Evolutionary conservation across 2,797 vertebrate genomes (phyloP).

Genomic region (Karalla daura): DNA sequence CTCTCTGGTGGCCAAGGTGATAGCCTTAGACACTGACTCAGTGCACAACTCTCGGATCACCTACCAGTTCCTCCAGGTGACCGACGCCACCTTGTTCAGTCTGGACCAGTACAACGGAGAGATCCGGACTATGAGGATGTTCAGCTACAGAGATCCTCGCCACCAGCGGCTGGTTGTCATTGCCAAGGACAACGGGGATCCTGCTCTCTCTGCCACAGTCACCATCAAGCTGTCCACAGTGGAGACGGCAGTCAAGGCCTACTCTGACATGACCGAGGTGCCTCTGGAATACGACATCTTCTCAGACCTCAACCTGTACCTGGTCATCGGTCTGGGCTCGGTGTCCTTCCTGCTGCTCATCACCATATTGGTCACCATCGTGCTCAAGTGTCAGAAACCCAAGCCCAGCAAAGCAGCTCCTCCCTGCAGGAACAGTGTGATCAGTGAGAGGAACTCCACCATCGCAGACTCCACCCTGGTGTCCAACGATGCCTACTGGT

Average conservation of each 20-base stretch:
- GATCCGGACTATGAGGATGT: conserved; percentile 60
- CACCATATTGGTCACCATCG: conserved; percentile 52
- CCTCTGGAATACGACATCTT: conserved; percentile 66
- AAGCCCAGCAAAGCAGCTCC: conserved; percentile 52
- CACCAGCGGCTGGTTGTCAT: conserved; percentile 56
- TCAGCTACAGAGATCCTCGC: conserved; percentile 60
- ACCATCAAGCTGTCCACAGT: conserved; percentile 67
- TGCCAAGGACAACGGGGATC: conserved; percentile 63
- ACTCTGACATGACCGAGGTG: conserved; percentile 66
- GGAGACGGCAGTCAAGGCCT: conserved; percentile 56
- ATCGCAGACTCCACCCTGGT: conserved; percentile 71
- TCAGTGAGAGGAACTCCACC: conserved; percentile 73
- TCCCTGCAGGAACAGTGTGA: conserved; percentile 71
- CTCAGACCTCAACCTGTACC: conserved; percentile 72
- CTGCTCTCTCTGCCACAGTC: conserved; percentile 63
- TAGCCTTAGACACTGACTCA: conserved; percentile 69
- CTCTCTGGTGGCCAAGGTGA: conserved; percentile 71
- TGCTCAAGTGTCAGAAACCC: conserved; percentile 69
- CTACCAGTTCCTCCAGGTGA: conserved; percentile 62
- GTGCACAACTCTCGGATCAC: conserved; percentile 69
- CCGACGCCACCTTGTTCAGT: conserved; percentile 59
- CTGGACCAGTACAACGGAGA: conserved; percentile 65
- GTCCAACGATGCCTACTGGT: conserved; percentile 77
- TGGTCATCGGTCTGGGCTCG: conserved; percentile 69
- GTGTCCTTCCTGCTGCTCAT: conserved; percentile 71